Conservation (phyloP, 2,113 vertebrate species). For the Rhineura floridana region DNA sequence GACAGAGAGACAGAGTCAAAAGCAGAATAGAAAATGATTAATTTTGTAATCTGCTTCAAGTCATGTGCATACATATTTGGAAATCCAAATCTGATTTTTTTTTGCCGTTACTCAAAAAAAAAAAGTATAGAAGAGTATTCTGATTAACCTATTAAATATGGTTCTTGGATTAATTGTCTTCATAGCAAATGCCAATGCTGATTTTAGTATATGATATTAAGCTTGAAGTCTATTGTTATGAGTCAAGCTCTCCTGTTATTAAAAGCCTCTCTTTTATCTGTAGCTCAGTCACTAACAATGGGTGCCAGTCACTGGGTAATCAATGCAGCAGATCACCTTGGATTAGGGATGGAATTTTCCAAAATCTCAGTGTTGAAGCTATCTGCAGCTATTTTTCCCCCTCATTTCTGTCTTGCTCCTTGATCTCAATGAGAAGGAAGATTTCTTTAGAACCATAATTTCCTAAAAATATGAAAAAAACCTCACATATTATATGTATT, state of each 20-base stretch:
- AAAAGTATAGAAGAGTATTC: not conserved
- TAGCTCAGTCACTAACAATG: not conserved
- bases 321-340: not conserved
- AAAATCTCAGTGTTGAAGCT: too few relatives aligned
- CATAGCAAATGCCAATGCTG: too few relatives aligned
- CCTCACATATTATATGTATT: too few relatives aligned
- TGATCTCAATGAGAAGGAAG: too few relatives aligned
- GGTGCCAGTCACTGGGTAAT: not conserved
- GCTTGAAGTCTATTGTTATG: not conserved
- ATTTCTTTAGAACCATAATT: too few relatives aligned
- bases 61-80: not conserved
- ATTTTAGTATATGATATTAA: not conserved
- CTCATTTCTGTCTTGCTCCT: too few relatives aligned
- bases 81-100: not conserved
- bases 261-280: not conserved
- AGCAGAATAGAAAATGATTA: not conserved
- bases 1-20: not conserved
- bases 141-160: not conserved
- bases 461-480: too few relatives aligned
- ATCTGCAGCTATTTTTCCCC: too few relatives aligned
- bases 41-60: not conserved
- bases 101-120: not conserved
- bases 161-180: not conserved
- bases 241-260: not conserved
- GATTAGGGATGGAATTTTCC: too few relatives aligned